phyloP scores from a whole-genome alignment of 2,113 vertebrate genomes.

The Cichladusa arquata region DNA sequence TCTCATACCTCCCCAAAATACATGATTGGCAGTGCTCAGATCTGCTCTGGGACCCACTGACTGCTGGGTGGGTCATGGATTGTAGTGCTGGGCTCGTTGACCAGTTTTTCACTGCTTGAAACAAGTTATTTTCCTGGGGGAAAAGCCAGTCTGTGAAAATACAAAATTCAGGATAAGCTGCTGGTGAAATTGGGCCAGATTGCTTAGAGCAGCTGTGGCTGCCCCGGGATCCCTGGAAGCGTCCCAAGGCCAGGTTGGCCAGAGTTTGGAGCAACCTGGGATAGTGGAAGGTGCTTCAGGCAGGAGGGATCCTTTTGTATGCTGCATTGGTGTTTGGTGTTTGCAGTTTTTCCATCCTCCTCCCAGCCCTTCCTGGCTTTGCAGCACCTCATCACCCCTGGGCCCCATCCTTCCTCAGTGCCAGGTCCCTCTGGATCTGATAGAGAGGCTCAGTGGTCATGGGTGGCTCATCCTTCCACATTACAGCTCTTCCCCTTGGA shows the following conservation, averaged over 20 bases:
- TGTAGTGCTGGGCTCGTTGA: background rate
- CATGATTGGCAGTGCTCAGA: constrained; percentile 75
- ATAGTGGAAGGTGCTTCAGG: background rate
- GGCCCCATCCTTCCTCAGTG: background rate
- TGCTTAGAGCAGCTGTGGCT: background rate
- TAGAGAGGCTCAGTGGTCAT: fast-evolving
- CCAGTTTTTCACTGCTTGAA: background rate
- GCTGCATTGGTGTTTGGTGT: background rate
- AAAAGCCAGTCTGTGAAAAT: background rate
- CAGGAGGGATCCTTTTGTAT: background rate
- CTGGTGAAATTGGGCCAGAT: background rate
- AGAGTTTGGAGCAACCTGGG: background rate
- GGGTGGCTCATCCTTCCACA: background rate
- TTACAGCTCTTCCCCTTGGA: background rate
- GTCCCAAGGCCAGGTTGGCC: background rate
- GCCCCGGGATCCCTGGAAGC: background rate
- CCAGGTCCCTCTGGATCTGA: background rate
- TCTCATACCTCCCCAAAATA: constrained; percentile 66
- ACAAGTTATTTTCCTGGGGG: background rate
- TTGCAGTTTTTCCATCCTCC: background rate
- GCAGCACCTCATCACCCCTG: background rate
- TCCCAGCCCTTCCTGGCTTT: background rate
- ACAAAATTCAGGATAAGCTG: background rate
- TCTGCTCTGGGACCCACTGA: background rate
- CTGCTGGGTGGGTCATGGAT: background rate